Conservation (phyloP, 2,888 invertebrate species). For the Malacosoma neustria region DNA sequence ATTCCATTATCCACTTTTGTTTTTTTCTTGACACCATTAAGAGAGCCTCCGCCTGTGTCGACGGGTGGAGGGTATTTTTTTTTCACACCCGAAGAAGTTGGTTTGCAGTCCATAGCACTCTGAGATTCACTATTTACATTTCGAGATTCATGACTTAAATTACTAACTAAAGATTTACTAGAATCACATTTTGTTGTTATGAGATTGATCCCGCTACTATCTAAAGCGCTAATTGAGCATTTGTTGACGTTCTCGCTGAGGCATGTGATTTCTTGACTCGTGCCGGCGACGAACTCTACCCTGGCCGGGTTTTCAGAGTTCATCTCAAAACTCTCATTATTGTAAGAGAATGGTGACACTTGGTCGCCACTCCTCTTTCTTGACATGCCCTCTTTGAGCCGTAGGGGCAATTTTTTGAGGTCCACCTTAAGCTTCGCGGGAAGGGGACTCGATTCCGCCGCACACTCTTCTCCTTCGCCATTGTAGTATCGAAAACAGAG, state of each 20-base stretch:
- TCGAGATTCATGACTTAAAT: conserved; percentile 57
- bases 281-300: conserved; percentile 52
- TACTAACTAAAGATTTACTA: conserved; percentile 66
- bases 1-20: conserved; percentile 67
- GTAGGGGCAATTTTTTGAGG: conserved; percentile 73
- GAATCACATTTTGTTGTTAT: conserved; percentile 64
- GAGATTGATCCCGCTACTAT: conserved; percentile 60
- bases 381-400: conserved; percentile 69
- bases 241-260: conserved; percentile 68
- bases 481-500: conserved; percentile 82
- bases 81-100: conserved; percentile 66
- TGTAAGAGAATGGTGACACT: conserved; percentile 62
- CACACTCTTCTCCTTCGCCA: conserved; percentile 77
- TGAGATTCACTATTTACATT: conserved; percentile 66
- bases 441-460: conserved; percentile 75
- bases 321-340: conserved; percentile 71
- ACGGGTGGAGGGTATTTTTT: conserved; percentile 74
- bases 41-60: conserved; percentile 61
- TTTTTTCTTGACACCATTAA: conserved; percentile 80
- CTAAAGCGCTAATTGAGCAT: conserved; percentile 74
- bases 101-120: conserved; percentile 43
- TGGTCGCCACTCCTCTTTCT: conserved; percentile 65
- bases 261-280: conserved; percentile 60
- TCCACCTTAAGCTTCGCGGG: conserved; percentile 69
- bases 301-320: conserved; percentile 56